Evolutionary conservation across 2,797 vertebrate species (phyloP).

Genomic region (Acipenser ruthenus): DNA sequence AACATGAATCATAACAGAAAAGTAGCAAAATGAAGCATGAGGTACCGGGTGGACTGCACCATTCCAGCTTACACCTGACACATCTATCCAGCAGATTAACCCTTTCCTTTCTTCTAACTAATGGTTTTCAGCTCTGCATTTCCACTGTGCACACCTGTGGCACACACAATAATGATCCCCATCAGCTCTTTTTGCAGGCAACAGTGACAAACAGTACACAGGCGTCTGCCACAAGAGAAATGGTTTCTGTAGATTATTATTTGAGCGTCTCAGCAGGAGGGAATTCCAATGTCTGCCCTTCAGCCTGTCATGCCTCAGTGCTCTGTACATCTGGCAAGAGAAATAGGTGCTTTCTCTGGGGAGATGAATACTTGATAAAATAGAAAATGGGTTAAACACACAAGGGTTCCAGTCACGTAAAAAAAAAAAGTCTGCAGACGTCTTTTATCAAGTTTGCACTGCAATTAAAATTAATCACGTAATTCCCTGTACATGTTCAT

Average conservation of each 20-base stretch:
- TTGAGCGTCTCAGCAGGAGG: slow-evolving; percentile 45
- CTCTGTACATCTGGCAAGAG: slow-evolving; percentile 46
- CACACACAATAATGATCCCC: slow-evolving; percentile 8
- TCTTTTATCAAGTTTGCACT: slow-evolving; percentile 37
- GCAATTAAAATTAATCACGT: not conserved
- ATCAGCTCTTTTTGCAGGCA: not conserved
- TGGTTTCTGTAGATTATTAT: not conserved
- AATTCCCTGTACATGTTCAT: no score
- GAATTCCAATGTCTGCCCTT: slow-evolving; percentile 50
- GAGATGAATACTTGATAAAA: slow-evolving; percentile 59
- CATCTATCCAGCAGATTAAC: no score
- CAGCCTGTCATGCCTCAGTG: slow-evolving; percentile 54
- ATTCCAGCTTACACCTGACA: no score
- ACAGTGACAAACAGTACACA: slow-evolving; percentile 9
- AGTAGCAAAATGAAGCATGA: no score
- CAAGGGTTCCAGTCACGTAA: slow-evolving; percentile 27
- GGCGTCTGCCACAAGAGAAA: not conserved
- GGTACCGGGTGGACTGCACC: no score
- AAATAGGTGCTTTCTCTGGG: slow-evolving; percentile 53
- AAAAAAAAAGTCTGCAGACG: not conserved
- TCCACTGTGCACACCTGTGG: no score
- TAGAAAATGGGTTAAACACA: slow-evolving; percentile 29
- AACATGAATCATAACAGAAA: no score
- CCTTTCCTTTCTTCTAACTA: no score
- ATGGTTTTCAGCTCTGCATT: no score